phyloP scores from a whole-genome alignment of 2,797 vertebrate species.

The Dryobates pubescens region DNA sequence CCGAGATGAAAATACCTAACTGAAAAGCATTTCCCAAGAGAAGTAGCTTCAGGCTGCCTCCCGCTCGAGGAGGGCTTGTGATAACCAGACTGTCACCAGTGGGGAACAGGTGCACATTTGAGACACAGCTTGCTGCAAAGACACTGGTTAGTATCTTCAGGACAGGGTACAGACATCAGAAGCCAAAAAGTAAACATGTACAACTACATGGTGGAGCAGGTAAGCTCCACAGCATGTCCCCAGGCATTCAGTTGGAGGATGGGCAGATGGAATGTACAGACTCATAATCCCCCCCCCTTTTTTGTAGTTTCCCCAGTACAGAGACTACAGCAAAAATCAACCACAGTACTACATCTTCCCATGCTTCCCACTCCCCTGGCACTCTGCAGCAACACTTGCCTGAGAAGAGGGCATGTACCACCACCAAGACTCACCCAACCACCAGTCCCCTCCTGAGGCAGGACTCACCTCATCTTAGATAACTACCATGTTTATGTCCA shows the following conservation, averaged over 20 bases:
- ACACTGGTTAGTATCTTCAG: not conserved
- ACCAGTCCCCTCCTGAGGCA: not conserved
- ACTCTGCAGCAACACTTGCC: not conserved
- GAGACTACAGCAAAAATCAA: rapidly evolving
- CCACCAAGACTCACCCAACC: not conserved
- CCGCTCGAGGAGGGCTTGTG: rapidly evolving
- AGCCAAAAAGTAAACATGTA: not conserved
- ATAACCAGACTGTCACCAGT: not conserved
- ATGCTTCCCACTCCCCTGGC: rapidly evolving
- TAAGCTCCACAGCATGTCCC: not conserved
- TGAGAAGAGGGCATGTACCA: not conserved
- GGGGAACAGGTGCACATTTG: not conserved
- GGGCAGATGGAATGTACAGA: not conserved
- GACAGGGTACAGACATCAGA: not conserved
- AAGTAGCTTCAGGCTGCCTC: not conserved
- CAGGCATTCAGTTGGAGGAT: not conserved
- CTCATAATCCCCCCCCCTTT: not conserved
- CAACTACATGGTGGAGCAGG: rapidly evolving
- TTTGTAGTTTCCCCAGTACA: rapidly evolving
- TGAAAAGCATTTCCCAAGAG: not conserved
- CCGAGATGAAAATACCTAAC: not conserved
- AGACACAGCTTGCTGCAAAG: not conserved
- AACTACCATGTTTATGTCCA: not conserved
- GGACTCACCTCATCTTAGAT: not conserved
- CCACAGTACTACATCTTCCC: not conserved